Conservation (phyloP, 2,888 invertebrate species). For the Macrosiphum euphorbiae region DNA sequence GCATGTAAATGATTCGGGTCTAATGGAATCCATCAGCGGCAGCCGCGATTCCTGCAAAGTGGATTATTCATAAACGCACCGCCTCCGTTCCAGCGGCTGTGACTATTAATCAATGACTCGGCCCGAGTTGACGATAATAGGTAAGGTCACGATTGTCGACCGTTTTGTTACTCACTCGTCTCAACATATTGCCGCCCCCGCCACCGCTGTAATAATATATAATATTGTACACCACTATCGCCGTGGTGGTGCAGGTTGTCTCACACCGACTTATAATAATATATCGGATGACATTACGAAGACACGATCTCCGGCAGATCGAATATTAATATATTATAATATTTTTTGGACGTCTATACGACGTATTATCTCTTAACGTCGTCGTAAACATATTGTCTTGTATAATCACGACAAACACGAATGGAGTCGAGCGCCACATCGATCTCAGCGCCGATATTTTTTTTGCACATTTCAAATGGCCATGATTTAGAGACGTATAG, state of each 20-base stretch:
- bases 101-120: constrained; percentile 41
- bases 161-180: not conserved
- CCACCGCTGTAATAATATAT: not conserved
- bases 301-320: not conserved
- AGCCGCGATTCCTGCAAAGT: constrained; percentile 42
- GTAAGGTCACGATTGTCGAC: constrained; percentile 5
- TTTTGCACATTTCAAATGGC: not conserved
- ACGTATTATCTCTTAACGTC: not conserved
- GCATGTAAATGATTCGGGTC: constrained; percentile 59
- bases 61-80: constrained; percentile 41
- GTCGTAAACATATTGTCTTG: not conserved
- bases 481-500: not conserved
- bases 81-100: not conserved
- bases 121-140: constrained; percentile 4
- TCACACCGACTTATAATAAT: too few species aligned
- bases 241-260: not conserved
- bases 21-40: constrained; percentile 59
- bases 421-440: not conserved
- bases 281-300: not conserved
- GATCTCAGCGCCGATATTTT: not conserved
- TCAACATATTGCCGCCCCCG: not conserved
- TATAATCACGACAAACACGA: not conserved
- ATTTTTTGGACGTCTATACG: too few species aligned
- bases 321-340: not conserved
- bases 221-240: not conserved